Percentiles rank a stretch among this genome's conserved stretches.
phyloP scores from a whole-genome alignment of 2,113 vertebrate species.

The Leptosomus discolor region DNA sequence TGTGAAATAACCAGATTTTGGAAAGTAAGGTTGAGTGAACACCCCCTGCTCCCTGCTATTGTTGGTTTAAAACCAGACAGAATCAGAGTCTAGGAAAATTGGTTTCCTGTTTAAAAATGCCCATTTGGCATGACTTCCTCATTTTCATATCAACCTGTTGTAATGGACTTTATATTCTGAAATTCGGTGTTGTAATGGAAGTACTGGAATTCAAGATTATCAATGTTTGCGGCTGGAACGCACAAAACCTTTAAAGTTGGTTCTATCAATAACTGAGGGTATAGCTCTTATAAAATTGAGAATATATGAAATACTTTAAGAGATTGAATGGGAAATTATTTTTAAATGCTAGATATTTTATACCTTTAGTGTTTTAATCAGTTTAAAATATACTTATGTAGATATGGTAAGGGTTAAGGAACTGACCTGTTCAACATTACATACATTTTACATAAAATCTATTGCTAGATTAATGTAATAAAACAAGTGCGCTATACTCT shows the following conservation, averaged over 20 bases:
- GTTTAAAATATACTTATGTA: neutral
- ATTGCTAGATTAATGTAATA: neutral
- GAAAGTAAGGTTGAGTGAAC: neutral
- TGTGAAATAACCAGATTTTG: neutral
- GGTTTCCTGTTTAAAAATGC: neutral
- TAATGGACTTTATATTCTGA: neutral
- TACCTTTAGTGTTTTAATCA: neutral
- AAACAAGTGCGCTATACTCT: neutral
- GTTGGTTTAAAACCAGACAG: neutral
- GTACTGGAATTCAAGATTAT: neutral
- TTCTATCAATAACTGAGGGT: neutral
- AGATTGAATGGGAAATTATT: neutral
- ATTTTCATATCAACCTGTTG: neutral
- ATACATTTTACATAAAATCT: neutral
- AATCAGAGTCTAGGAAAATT: neutral
- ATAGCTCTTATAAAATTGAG: neutral
- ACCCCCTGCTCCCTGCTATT: neutral
- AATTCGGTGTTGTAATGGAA: neutral
- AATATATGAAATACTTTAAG: neutral
- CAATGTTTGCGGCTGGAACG: accelerated
- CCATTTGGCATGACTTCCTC: neutral
- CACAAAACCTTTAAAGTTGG: neutral
- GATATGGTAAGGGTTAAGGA: neutral
- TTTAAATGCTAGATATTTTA: neutral
- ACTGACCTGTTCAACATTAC: neutral